Evolutionary conservation across 2,113 vertebrate species (phyloP).

Genomic region (Stigmatopora nigra): DNA sequence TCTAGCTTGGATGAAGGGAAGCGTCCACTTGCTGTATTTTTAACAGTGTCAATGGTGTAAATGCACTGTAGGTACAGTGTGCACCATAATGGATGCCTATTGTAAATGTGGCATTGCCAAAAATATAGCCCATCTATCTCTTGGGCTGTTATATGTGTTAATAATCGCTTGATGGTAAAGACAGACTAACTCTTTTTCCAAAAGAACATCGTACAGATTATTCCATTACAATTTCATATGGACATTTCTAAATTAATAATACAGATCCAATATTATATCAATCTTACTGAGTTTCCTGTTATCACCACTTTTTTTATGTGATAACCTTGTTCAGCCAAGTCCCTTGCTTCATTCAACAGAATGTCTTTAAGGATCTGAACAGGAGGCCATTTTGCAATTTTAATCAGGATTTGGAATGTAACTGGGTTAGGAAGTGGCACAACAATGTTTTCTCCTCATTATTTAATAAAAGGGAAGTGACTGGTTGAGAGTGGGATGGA

Average conservation of each 20-base stretch:
- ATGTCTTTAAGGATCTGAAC: slow-evolving; percentile 56
- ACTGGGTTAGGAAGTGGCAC: slow-evolving; percentile 38
- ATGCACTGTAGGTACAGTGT: slow-evolving; percentile 10
- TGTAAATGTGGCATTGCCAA: slow-evolving; percentile 31
- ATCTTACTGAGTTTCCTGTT: neutral
- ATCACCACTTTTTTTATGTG: slow-evolving; percentile 24
- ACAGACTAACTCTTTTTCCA: slow-evolving; percentile 17
- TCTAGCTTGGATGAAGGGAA: slow-evolving; percentile 44
- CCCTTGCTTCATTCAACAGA: slow-evolving; percentile 42
- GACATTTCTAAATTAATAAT: neutral
- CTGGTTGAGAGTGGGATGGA: slow-evolving; percentile 38
- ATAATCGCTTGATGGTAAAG: slow-evolving; percentile 47
- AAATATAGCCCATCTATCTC: slow-evolving; percentile 56
- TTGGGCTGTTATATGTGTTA: slow-evolving; percentile 46
- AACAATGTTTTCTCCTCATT: slow-evolving; percentile 46
- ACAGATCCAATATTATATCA: neutral
- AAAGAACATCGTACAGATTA: neutral
- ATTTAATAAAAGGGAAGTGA: slow-evolving; percentile 53
- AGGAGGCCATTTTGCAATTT: slow-evolving; percentile 69
- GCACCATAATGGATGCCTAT: neutral
- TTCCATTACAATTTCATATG: slow-evolving; percentile 2
- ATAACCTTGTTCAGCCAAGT: slow-evolving; percentile 28
- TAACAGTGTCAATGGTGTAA: slow-evolving; percentile 27
- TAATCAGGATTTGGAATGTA: slow-evolving; percentile 63
- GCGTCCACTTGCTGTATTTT: slow-evolving; percentile 38